Percentiles rank a stretch among this genome's conserved stretches.
Conservation (phyloP, 2,888 invertebrate genomes). For the Linnaemya tessellans region DNA sequence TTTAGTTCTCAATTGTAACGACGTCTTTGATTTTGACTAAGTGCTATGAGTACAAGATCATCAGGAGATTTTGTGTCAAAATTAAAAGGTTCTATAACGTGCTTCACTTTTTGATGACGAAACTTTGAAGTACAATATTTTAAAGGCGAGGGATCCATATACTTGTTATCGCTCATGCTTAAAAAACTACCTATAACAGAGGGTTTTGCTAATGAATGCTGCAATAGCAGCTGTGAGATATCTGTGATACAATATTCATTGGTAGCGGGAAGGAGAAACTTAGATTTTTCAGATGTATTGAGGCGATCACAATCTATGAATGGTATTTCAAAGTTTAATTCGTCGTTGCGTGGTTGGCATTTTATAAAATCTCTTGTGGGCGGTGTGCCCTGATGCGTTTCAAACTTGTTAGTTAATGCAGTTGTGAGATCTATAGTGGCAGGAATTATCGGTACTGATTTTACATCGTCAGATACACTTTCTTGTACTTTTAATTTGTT, state of each 20-base stretch:
- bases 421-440: constrained; percentile 78
- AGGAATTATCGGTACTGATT: constrained; percentile 16
- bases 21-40: constrained; percentile 76
- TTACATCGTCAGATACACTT: not conserved
- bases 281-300: constrained; percentile 34
- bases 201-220: constrained; percentile 68
- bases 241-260: constrained; percentile 74
- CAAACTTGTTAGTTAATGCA: constrained; percentile 75
- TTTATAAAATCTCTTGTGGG: constrained; percentile 59
- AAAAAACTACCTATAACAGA: constrained; percentile 75
- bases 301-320: constrained; percentile 76
- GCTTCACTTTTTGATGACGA: constrained; percentile 64
- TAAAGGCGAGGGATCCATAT: constrained; percentile 40
- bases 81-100: constrained; percentile 76
- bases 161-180: constrained; percentile 72
- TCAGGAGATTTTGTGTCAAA: constrained; percentile 81
- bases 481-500: constrained; percentile 39
- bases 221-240: constrained; percentile 51
- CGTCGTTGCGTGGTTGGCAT: constrained; percentile 15
- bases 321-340: constrained; percentile 74
- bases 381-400: constrained; percentile 73
- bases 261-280: constrained; percentile 46
- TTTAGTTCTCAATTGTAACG: constrained; percentile 46
- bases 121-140: constrained; percentile 23
- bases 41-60: constrained; percentile 77